A percentile compares a stretch with the other conserved stretches of the same genome.
phyloP scores from a whole-genome alignment of 1,140 invertebrate species.

The Cydia strobilella region DNA sequence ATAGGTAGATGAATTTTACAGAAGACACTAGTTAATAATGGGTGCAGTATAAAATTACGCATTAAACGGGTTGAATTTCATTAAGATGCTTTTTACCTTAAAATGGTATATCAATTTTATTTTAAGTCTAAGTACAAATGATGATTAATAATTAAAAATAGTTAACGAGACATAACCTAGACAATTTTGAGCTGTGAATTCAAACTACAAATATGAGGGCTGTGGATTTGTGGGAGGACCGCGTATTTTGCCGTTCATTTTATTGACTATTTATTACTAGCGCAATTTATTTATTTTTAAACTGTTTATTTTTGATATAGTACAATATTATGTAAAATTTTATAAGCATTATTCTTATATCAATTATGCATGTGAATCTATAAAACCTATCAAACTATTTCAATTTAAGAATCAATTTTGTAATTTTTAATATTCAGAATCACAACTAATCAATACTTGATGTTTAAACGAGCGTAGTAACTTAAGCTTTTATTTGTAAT shows the following conservation, averaged over 20 bases:
- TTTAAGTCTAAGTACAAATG: constrained; percentile 12
- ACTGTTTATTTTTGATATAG: constrained; percentile 24
- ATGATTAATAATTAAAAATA: background rate
- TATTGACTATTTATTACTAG: constrained; percentile 26
- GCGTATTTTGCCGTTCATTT: background rate
- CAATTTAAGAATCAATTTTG: background rate
- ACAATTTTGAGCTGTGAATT: constrained; percentile 20
- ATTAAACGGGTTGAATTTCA: background rate
- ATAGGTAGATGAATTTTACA: constrained; percentile 15
- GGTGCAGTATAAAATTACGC: background rate
- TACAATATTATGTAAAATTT: constrained; percentile 25
- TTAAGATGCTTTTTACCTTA: background rate
- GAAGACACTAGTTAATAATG: constrained; percentile 1
- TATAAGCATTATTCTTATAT: constrained; percentile 3
- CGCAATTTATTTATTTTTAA: constrained; percentile 35
- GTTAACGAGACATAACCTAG: background rate
- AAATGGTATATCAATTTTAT: background rate
- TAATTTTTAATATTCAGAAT: constrained; percentile 6
- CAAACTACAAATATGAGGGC: constrained; percentile 25
- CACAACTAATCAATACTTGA: constrained; percentile 24
- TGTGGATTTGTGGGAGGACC: constrained; percentile 34
- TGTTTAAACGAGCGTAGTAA: constrained; percentile 17
- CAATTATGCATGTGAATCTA: background rate
- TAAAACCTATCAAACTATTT: background rate
- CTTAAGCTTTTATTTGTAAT: constrained; percentile 11